Evolutionary conservation across 23 tunicate species (phyloP), one percentile per base, ranked within the genome.

Genomic region (Trididemnum clinides): DNA sequence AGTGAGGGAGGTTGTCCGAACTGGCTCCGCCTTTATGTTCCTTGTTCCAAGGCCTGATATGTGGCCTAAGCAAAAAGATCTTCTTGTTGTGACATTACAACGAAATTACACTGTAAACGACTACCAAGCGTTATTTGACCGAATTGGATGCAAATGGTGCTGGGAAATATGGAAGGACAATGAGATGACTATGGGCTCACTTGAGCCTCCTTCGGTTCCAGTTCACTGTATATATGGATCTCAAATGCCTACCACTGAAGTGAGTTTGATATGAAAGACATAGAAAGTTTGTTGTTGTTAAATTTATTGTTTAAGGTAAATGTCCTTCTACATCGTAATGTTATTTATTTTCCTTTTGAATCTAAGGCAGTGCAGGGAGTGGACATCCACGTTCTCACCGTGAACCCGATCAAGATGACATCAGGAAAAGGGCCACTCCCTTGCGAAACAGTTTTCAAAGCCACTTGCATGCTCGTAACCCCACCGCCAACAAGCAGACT

Each of bases 151-250:
- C 59, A 65, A 84, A 72, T 81, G 87, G 81, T 94, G 98, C 51
- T 89, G 64, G 57, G 91, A 94, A 15, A 22, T 89, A 59, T 94
- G 90, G 90, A 65, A 77, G 35, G 85, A 89, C 39, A 90, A 78
- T 57, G 90, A 85, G 20, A 72, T 28, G 77, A 89, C 92, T 30
- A 19, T 89, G 63, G 98, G 98, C 0, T 38, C 66, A 1, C 31
- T 94, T 12, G 21, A 28, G 12, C 64, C 94, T 10, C 98, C 98
- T 4, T 62, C 83, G 23, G 98, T 94, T 38, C 86, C 87, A 20
- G 98, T 94, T 22, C 98, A 94, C 44, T 94, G 98, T 64, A 76
- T 94, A 5, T 94, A 94, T 85, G 83, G 88, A 2, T 69, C 91
- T 29, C 82, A 71, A 51, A 37, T 86, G 2, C 88, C 88, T 1